Percentiles rank a stretch among this genome's conserved stretches.
Conservation (phyloP, 1,140 invertebrate species). For the Centruroides sculpturatus region DNA sequence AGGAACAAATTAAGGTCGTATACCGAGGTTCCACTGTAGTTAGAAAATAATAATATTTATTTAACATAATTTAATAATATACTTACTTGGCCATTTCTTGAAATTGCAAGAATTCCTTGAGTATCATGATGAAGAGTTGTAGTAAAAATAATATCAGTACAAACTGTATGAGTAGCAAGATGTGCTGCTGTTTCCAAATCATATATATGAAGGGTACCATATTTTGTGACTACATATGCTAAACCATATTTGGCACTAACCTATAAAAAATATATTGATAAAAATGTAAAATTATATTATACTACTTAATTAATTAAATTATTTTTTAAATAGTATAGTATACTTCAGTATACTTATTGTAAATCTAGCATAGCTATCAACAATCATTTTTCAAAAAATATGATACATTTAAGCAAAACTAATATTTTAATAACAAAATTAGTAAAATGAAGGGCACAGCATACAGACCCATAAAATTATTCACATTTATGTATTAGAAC, state of each 20-base stretch:
- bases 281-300: not conserved
- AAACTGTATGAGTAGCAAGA: conserved; percentile 26
- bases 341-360: too few relatives aligned
- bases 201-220: conserved; percentile 30
- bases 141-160: conserved; percentile 27
- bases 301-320: too few relatives aligned
- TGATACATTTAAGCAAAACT: too few relatives aligned
- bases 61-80: not conserved
- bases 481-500: too few relatives aligned
- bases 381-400: too few relatives aligned
- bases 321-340: too few relatives aligned
- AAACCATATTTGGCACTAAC: conserved; percentile 28
- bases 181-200: conserved; percentile 30
- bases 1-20: too few relatives aligned
- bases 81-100: conserved; percentile 28
- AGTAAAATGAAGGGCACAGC: too few relatives aligned
- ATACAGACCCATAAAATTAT: too few relatives aligned
- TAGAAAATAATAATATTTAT: not conserved
- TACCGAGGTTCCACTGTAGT: too few relatives aligned
- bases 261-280: conserved; percentile 18
- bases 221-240: conserved; percentile 31
- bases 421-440: too few relatives aligned
- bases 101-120: conserved; percentile 29
- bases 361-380: too few relatives aligned
- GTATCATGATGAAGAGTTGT: conserved; percentile 28